Conservation (phyloP, 2,113 vertebrate genomes). For the Columba janthina region DNA sequence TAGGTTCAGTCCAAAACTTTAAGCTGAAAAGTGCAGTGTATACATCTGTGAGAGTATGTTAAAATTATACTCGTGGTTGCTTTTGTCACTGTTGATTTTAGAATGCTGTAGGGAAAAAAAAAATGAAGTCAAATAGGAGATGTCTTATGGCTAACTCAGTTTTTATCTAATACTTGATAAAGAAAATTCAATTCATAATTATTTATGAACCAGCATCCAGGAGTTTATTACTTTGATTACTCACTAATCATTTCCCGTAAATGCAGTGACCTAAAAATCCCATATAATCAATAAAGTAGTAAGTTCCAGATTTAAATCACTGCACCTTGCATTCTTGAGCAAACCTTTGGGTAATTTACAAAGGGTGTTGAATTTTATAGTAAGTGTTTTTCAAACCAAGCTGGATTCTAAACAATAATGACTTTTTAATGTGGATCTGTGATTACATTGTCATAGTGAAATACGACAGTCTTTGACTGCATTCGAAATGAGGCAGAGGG, state of each 20-base stretch:
- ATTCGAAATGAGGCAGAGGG: constrained; percentile 87
- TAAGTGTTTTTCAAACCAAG: constrained; percentile 96
- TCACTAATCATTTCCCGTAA: constrained; percentile 84
- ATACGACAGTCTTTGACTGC: constrained; percentile 89
- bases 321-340: constrained; percentile 85
- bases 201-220: constrained; percentile 77
- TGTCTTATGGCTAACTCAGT: neutral
- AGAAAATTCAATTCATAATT: constrained; percentile 67
- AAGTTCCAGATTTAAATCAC: constrained; percentile 88
- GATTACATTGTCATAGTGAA: constrained; percentile 99
- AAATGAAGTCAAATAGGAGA: neutral
- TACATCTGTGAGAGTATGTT: neutral
- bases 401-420: constrained; percentile 99
- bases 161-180: constrained; percentile 31
- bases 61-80: neutral
- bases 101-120: neutral
- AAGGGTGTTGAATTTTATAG: constrained; percentile 93
- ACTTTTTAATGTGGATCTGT: constrained; percentile 99
- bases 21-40: neutral
- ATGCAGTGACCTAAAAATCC: constrained; percentile 73
- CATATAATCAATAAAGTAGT: constrained; percentile 84
- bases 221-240: constrained; percentile 81
- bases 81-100: neutral
- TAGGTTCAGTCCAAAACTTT: neutral
- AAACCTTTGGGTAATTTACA: constrained; percentile 93